Base-by-base conservation (phyloP, 2,113 vertebrate genomes). In the Rhegmatorhina hoffmannsi region DNA sequence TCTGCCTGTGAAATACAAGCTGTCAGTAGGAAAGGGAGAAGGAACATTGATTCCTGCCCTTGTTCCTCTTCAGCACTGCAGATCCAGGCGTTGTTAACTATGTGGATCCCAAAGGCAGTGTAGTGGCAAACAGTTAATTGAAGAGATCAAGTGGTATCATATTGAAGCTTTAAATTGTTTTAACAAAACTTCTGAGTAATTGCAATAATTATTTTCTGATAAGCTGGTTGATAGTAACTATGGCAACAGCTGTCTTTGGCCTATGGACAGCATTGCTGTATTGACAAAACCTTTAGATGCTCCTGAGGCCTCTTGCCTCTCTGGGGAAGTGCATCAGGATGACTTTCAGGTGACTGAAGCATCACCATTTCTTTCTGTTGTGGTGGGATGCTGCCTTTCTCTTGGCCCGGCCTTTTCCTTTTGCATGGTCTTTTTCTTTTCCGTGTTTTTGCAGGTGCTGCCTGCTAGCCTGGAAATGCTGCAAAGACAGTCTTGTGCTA, bases 211-310 rank as follows among this genome's bases (percentile, higher is more conserved):
- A 97, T 98, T 98, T 98, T 95, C 94, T 97, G 97, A 97, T 98
- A 97, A 97, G 96, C 96, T 97, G 96, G 89, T 92, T 97, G 97
- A 98, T 98, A 97, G 98, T 98, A 98, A 97, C 98, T 97, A 98
- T 98, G 97, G 98, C 97, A 98, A 98, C 98, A 96, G 97, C 97
- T 97, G 56, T 97, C 97, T 98, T 95, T 97, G 96, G 97, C 97
- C 97, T 97, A 75, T 96, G 98, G 97, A 97, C 97, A 96, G 97
- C 97, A 86, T 43, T 94, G 89, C 97, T 97, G 94, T 98, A 96
- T 97, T 97, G 97, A 97, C 93, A 95, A 96, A 97, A 97, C 95
- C 96, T 97, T 97, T 95, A 95, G 91, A 96, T 97, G 88, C 95
- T 97, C 90, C 91, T 69, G 96, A 94, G 95, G 91, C 96, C 88